Evolutionary conservation across 2,888 invertebrate species (phyloP).

Genomic region (Ochlodes sylvanus): DNA sequence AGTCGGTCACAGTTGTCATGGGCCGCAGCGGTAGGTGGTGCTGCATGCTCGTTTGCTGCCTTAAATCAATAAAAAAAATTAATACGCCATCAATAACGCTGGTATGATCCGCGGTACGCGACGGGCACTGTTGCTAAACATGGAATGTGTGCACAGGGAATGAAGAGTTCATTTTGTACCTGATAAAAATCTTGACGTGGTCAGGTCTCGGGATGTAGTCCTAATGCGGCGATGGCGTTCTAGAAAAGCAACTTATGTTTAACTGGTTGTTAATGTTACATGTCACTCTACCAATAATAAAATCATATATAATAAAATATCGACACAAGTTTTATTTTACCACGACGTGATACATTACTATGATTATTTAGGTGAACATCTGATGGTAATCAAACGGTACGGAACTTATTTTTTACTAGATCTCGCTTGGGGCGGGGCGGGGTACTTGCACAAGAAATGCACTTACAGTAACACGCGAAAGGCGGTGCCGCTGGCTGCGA

Average conservation of each 20-base stretch:
- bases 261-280: not conserved
- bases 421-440: not conserved
- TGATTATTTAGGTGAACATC: no score
- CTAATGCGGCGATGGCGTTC: not conserved
- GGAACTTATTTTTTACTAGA: conserved; percentile 3
- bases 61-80: no score
- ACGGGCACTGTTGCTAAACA: not conserved
- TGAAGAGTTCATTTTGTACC: not conserved
- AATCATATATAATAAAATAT: no score
- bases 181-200: not conserved
- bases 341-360: no score
- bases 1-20: no score
- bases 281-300: no score
- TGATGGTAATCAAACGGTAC: not conserved
- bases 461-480: conserved; percentile 26
- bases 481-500: conserved; percentile 12
- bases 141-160: not conserved
- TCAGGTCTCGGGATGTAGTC: not conserved
- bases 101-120: not conserved
- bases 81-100: conserved; percentile 14
- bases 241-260: not conserved
- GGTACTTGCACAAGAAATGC: conserved; percentile 19
- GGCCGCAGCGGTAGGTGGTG: no score
- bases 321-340: no score
- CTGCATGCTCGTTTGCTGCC: no score